Percentiles rank a stretch among this genome's conserved stretches.
These are phyloP conservation scores for Rhyacophila brunnea DNA, from an alignment of 1,140 invertebrate species.

Conservation along the genomic window DNA sequence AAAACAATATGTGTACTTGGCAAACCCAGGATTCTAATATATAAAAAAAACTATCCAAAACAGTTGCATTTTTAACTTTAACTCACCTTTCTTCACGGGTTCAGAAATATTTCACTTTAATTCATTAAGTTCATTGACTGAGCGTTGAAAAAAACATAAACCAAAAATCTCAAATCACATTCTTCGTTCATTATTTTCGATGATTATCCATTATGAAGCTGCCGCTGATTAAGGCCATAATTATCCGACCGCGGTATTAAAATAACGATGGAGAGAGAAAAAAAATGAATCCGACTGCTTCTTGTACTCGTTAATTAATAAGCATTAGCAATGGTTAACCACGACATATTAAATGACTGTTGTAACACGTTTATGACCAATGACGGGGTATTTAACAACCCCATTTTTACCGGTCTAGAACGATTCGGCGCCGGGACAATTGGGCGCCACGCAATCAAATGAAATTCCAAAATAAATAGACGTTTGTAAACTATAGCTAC, in stretches of 20 bases:
- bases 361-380: neutral
- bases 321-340: conserved; percentile 28
- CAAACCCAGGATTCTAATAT: no score
- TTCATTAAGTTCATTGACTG: conserved; percentile 8
- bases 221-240: conserved; percentile 21
- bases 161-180: conserved; percentile 4
- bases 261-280: conserved; percentile 16
- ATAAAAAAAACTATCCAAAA: no score
- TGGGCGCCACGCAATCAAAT: no score
- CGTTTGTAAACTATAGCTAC: no score
- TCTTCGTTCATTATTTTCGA: conserved; percentile 23
- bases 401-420: no score
- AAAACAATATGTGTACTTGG: no score
- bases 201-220: conserved; percentile 20
- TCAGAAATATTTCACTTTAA: no score
- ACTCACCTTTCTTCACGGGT: no score
- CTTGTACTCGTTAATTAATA: conserved; percentile 29
- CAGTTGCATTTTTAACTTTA: no score
- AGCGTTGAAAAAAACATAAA: no score
- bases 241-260: conserved; percentile 23
- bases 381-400: neutral
- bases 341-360: conserved; percentile 14
- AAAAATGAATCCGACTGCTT: conserved; percentile 7
- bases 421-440: no score
- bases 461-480: no score